Base-by-base conservation (phyloP, 2,113 vertebrate genomes). In the Paradoxurus hermaphroditus region DNA sequence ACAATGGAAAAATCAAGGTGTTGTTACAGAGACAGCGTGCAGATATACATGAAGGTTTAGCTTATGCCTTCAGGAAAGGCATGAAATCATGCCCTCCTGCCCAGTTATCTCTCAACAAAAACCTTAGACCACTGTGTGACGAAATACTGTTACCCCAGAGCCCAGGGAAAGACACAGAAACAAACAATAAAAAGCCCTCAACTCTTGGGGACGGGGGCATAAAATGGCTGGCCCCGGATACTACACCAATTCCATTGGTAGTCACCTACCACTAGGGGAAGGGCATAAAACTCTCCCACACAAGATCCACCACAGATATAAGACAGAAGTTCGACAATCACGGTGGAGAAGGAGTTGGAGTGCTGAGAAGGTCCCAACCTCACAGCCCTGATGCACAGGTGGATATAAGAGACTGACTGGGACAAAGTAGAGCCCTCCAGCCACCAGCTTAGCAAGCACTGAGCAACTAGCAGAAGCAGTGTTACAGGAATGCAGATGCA, bases 371-470 rank as follows among this genome's bases (percentile, higher is more conserved):
- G 21, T 9, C 41, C 36, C 44, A 21, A 1, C 5, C 7, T 29
- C 34, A 15, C 29, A 85, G n/a, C 4, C 34, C 39, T 85, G 39
- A 27, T 27, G 18, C 23, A 56, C 4, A 72, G n/a, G 8, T n/a
- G 18, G 63, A 7, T 23, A 4, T 34, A 13, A 81, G 36, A 68
- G 46, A 34, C 19, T 62, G 41, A 75, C 4, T 34, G 3, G 34
- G 34, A 62, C 21, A 59, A 51, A 56, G 49, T 1, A 70, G 16
- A 56, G 3, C 8, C 4, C 49, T 13, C 27, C 4, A 21, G 19
- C 15, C 29, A 34, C 19, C 63, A 19, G 18, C 2, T 27, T 25
- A 39, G 53, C 18, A 36, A 62, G 56, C n/a, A 21, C 0, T 14
- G 56, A 49, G 49, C 53, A 5, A 3, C 25, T 27, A 15, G 31